Base-by-base conservation (phyloP, 2,113 vertebrate genomes). In the Petroica traversi region DNA sequence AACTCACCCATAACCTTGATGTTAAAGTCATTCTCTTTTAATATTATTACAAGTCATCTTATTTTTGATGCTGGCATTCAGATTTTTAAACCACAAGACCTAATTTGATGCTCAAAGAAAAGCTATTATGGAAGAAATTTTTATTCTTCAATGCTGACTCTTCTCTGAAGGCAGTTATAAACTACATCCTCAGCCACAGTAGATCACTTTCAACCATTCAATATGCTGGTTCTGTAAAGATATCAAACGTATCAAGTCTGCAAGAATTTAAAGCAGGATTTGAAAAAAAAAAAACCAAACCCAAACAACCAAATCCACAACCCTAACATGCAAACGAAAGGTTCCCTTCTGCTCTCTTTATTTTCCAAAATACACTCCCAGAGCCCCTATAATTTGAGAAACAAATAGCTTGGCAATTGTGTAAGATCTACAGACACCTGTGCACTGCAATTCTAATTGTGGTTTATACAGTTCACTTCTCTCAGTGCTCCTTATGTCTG, bases 381-480 rank as follows among this genome's bases (percentile, higher is more conserved):
- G 86, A 95, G 76, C 79, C 89, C 80, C 63, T 86, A 74, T 97
- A 57, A 88, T 94, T 94, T 91, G 83, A 95, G 90, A 94, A 95
- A 96, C 91, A 95, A 96, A 96, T 94, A 96, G 84, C 88, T 96
- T 96, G 94, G 92, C 92, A 97, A 91, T 94, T 96, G 94, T 96
- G 4, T 81, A 86, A 84, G 77, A 95, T 74, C 77, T 83, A 95
- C 83, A 89, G 80, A 92, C 95, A 95, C 95, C 90, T 97, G 92
- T 94, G 95, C 71, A 95, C 77, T 72, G 85, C 88, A 91, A 86
- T 95, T 93, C 88, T 96, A 96, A 95, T 94, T 97, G 96, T 95
- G 89, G 80, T 93, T 96, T 96, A 95, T 92, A 95, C 89, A 96
- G 77, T 95, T 96, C 90, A 84, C 71, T 96, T 97, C 91, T 93